A percentile compares a stretch with the other conserved stretches of the same genome.
Conservation (phyloP, 2,888 invertebrate genomes). For the Campoletis raptor region DNA sequence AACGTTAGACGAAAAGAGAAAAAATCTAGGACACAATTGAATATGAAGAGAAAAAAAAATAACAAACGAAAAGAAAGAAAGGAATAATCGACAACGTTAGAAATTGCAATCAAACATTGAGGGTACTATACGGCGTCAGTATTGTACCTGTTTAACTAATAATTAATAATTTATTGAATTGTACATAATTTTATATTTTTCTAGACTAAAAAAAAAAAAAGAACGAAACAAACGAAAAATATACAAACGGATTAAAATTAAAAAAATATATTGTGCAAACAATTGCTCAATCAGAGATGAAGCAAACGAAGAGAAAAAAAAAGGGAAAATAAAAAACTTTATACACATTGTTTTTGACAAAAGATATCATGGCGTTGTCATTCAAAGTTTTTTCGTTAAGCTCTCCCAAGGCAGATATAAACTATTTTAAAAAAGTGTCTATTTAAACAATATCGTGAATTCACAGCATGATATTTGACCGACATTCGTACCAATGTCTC, state of each 20-base stretch:
- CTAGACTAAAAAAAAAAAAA: slow-evolving; percentile 74
- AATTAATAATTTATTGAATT: slow-evolving; percentile 82
- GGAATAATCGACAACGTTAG: slow-evolving; percentile 62
- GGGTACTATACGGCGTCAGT: slow-evolving; percentile 74
- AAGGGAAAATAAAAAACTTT: slow-evolving; percentile 80
- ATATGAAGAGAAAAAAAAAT: slow-evolving; percentile 13
- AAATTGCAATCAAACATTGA: slow-evolving; percentile 69
- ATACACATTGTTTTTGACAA: slow-evolving; percentile 80
- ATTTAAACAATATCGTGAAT: slow-evolving; percentile 33
- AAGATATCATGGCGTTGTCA: slow-evolving; percentile 79
- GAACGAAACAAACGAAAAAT: slow-evolving; percentile 49
- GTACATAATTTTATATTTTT: slow-evolving; percentile 84
- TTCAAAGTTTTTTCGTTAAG: slow-evolving; percentile 73
- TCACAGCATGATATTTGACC: slow-evolving; percentile 32
- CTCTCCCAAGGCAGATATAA: slow-evolving; percentile 43
- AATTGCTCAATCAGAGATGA: slow-evolving; percentile 78
- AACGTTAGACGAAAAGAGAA: slow-evolving; percentile 41
- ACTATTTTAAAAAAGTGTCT: slow-evolving; percentile 3
- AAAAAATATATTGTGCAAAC: slow-evolving; percentile 78
- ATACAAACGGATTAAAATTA: slow-evolving; percentile 52
- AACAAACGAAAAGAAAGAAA: slow-evolving; percentile 23
- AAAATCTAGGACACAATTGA: slow-evolving; percentile 25
- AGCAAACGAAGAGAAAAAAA: slow-evolving; percentile 64
- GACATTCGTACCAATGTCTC: slow-evolving; percentile 29
- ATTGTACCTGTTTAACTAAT: slow-evolving; percentile 74